Conservation (phyloP, 1,140 invertebrate genomes). For the Papilio machaon region DNA sequence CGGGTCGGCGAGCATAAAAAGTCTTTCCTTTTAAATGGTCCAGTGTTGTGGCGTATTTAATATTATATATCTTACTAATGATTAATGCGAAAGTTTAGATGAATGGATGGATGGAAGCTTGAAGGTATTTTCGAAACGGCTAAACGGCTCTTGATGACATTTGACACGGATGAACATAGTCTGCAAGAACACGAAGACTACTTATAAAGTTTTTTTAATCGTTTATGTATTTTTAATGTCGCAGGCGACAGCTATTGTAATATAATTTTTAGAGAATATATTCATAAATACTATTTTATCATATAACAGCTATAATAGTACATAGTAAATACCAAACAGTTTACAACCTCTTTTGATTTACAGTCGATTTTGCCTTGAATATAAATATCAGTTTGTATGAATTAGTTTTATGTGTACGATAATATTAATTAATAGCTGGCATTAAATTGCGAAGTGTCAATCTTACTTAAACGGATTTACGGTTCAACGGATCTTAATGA, state of each 20-base stretch:
- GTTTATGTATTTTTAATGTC: too few relatives aligned
- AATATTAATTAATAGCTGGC: constrained; percentile 9
- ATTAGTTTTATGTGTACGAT: constrained; percentile 6
- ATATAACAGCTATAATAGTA: background rate
- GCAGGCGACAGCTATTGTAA: background rate
- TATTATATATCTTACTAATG: background rate
- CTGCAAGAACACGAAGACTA: too few relatives aligned
- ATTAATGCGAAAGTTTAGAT: too few relatives aligned
- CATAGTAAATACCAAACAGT: constrained; percentile 2
- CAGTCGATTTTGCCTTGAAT: background rate
- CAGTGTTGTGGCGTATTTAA: background rate
- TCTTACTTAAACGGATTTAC: too few relatives aligned
- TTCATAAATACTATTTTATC: background rate
- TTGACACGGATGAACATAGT: too few relatives aligned
- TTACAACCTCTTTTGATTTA: constrained; percentile 12
- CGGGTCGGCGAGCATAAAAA: background rate
- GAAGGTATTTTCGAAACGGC: too few relatives aligned
- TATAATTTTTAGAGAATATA: background rate
- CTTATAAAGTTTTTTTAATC: too few relatives aligned
- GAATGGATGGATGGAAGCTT: too few relatives aligned
- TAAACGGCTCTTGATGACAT: too few relatives aligned
- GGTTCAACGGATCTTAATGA: too few relatives aligned
- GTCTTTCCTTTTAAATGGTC: background rate
- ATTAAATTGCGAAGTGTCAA: constrained; percentile 3
- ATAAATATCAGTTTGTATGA: constrained; percentile 8